Conservation (phyloP, 2,797 vertebrate species). For the Hypotaenidia philippensis region DNA sequence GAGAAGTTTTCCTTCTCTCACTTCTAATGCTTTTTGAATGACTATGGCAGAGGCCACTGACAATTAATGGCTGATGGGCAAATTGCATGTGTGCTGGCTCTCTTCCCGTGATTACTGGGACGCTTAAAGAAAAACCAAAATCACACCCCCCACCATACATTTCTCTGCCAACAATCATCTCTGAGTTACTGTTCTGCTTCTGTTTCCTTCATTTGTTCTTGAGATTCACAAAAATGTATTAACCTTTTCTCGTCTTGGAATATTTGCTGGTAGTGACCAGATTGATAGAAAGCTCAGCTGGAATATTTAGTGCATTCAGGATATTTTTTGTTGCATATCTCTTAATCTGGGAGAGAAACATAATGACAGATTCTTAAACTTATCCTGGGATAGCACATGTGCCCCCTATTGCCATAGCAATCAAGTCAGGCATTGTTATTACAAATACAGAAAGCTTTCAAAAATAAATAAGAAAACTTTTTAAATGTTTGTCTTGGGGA, state of each 20-base stretch:
- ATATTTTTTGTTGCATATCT: background rate
- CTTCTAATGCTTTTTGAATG: constrained; percentile 18
- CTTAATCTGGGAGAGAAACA: background rate
- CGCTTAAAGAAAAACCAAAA: background rate
- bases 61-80: constrained; percentile 1
- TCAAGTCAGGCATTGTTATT: background rate
- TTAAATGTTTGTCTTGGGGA: background rate
- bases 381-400: background rate
- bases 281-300: background rate
- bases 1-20: background rate
- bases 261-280: background rate
- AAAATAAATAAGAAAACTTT: background rate
- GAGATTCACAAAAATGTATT: background rate
- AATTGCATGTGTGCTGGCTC: constrained; percentile 13
- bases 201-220: background rate
- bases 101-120: background rate
- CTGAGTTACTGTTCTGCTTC: background rate
- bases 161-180: background rate
- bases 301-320: background rate
- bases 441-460: background rate
- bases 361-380: background rate
- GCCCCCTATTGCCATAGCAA: background rate
- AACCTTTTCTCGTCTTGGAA: background rate
- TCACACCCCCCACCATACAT: background rate
- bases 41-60: background rate